Conservation (phyloP, 92 coral and sea anemone genomes). For the Parazoanthus atlanticus region DNA sequence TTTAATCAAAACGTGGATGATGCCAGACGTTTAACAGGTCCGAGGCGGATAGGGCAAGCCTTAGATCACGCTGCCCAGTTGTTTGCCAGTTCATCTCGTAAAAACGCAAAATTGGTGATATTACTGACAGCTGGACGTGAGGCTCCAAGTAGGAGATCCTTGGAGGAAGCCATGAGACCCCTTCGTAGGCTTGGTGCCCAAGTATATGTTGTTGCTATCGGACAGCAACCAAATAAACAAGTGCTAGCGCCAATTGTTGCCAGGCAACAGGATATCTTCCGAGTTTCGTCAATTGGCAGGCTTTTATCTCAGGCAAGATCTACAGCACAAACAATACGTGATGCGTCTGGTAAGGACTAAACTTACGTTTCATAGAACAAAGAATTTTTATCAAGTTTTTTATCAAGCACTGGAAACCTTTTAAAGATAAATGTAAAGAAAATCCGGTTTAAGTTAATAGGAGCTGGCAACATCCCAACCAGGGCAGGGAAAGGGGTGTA, state of each 20-base stretch:
- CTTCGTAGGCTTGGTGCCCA: constrained; percentile 37
- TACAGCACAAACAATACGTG: constrained; percentile 27
- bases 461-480: too few species aligned
- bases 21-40: constrained; percentile 7
- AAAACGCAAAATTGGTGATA: constrained; percentile 26
- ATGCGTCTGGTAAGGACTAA: constrained; percentile 1
- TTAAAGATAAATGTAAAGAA: too few species aligned
- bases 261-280: constrained; percentile 15
- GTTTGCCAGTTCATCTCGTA: constrained; percentile 35
- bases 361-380: too few species aligned
- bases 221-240: constrained; percentile 27
- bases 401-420: not conserved
- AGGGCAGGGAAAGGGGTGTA: too few species aligned
- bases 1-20: not conserved
- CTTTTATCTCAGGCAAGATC: constrained; percentile 13
- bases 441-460: too few species aligned
- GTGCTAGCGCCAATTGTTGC: constrained; percentile 18
- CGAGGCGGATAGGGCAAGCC: constrained; percentile 40
- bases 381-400: too few species aligned
- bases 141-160: constrained; percentile 47
- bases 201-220: constrained; percentile 52
- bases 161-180: constrained; percentile 57
- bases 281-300: constrained; percentile 12
- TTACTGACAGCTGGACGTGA: constrained; percentile 49
- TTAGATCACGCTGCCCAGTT: constrained; percentile 28